Evolutionary conservation across 1,140 invertebrate genomes (phyloP).

Genomic region (Drosophila ananassae): DNA sequence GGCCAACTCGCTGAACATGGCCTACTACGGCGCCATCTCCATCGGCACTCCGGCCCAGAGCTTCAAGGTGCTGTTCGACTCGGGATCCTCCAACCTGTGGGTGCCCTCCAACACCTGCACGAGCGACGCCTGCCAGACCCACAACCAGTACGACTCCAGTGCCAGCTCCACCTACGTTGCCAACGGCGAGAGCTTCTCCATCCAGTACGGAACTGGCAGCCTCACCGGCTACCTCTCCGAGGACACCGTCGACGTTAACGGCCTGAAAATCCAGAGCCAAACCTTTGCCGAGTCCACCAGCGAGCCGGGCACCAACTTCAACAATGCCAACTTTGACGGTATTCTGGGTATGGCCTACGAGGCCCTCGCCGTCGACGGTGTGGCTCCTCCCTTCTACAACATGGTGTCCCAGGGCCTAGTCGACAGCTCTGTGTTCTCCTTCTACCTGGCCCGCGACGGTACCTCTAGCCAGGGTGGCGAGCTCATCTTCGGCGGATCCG

Average conservation of each 20-base stretch:
- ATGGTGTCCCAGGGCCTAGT: constrained; percentile 95
- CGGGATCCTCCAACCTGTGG: constrained; percentile 99
- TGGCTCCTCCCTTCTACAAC: constrained; percentile 96
- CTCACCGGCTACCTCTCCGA: constrained; percentile 97
- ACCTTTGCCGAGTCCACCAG: constrained; percentile 97
- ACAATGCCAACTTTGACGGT: constrained; percentile 98
- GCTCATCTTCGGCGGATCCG: constrained; percentile 77
- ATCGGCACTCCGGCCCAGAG: constrained; percentile 96
- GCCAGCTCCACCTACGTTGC: constrained; percentile 92
- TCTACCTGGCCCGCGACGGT: constrained; percentile 87
- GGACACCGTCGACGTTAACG: constrained; percentile 90
- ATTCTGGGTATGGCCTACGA: constrained; percentile 96
- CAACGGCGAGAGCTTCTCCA: constrained; percentile 96
- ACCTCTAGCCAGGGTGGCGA: constrained; percentile 61
- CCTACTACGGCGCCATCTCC: constrained; percentile 97
- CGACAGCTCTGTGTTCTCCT: constrained; percentile 94
- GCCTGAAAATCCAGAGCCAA: constrained; percentile 89
- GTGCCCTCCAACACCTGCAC: constrained; percentile 96
- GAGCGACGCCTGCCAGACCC: constrained; percentile 92
- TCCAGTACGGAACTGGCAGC: constrained; percentile 97
- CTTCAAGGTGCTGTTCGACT: constrained; percentile 99
- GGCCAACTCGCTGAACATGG: constrained; percentile 97
- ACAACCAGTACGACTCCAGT: constrained; percentile 93
- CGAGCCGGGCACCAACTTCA: constrained; percentile 95
- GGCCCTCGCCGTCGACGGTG: constrained; percentile 94